Evolutionary conservation across 1,140 invertebrate genomes (phyloP).

Genomic region (Macrocentrus cingulum): DNA sequence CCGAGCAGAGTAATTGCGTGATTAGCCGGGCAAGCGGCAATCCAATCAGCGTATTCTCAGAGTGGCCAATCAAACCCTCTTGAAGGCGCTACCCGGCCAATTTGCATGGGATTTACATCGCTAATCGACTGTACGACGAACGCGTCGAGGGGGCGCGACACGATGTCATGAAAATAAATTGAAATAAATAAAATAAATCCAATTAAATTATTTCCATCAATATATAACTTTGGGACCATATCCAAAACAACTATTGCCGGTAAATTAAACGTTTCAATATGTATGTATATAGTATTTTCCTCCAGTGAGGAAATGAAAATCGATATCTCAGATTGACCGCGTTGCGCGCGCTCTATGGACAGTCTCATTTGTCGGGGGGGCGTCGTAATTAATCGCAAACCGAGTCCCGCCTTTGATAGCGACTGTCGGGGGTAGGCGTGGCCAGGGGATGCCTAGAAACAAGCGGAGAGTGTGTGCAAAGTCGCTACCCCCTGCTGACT

Average conservation of each 20-base stretch:
- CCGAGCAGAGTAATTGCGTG: constrained; percentile 43
- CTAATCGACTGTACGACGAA: constrained; percentile 31
- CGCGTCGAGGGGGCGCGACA: background rate
- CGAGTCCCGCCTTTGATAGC: constrained; percentile 51
- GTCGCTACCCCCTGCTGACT: constrained; percentile 22
- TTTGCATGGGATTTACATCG: constrained; percentile 50
- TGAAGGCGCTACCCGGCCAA: constrained; percentile 42
- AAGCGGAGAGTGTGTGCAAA: constrained; percentile 31
- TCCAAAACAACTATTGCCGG: background rate
- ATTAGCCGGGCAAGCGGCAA: constrained; percentile 43
- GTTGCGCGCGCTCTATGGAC: constrained; percentile 26
- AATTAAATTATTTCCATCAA: background rate
- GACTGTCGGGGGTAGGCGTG: constrained; percentile 55
- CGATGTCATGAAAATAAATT: background rate
- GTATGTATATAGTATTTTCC: background rate
- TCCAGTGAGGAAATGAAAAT: constrained; percentile 13
- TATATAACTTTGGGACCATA: background rate
- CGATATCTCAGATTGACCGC: constrained; percentile 28
- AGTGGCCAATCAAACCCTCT: constrained; percentile 43
- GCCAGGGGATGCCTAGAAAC: constrained; percentile 53
- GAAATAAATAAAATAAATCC: background rate
- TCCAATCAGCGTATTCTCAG: constrained; percentile 46
- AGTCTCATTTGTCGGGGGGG: constrained; percentile 55
- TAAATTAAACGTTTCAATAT: constrained; percentile 14
- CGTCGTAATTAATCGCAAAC: constrained; percentile 54